Evolutionary conservation across 2,888 invertebrate genomes (phyloP), one percentile per base, ranked within the genome.

Genomic region (Dicyrtoma fusca): DNA sequence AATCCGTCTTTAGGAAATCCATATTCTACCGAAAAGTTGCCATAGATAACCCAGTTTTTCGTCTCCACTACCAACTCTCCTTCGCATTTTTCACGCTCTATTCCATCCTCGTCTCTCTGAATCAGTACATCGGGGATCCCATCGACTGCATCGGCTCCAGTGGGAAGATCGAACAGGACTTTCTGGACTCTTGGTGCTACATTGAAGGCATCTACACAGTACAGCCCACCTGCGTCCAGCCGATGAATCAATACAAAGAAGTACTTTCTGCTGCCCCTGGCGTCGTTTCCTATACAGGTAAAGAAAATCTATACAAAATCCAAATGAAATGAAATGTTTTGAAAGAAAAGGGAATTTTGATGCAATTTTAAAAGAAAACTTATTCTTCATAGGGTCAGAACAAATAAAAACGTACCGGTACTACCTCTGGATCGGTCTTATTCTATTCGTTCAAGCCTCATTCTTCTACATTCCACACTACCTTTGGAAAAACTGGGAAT

Each of bases 401-500:
- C 14, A 57, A 21, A 26, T 25, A 1, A 23, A 25, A 25, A 17
- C 14, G 14, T 25, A 25, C 3, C 11, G 8, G 1, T 57, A 25
- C 26, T 57, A 57, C n/a, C 57, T 25, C 11, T 57, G 57, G 57
- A 26, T 57, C 3, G 25, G 17, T 13, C 10, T 57, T n/a, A 57
- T 57, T n/a, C 25, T 57, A 11, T 57, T 57, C 25, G 23, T 11
- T 6, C 17, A 21, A 21, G 57, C 25, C 3, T 1, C 25, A 6
- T 26, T 17, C 25, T 57, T 57, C 57, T 57, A 57, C 57, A 25
- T 25, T 11, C 57, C 57, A 13, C 57, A 57, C n/a, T 57, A 57
- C 57, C 14, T 57, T 21, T 57, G 57, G 57, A 57, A 57, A 21
- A 10, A 6, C 5, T 57, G 57, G 57, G 57, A 57, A 13, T n/a